Base-by-base conservation (phyloP, 1,140 invertebrate species). In the Eumaeus atala region DNA sequence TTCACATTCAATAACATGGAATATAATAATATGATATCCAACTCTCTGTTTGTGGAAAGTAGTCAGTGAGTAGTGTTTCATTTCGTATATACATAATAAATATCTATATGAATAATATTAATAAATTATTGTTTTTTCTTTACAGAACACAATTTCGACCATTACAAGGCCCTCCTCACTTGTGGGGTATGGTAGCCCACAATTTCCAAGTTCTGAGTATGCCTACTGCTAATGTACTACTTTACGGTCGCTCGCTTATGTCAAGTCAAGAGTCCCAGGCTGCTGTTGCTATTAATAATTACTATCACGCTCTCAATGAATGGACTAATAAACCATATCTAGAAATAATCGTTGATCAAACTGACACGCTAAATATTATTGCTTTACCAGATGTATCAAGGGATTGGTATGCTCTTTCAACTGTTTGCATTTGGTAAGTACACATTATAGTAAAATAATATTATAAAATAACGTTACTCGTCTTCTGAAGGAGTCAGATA, bases 111-210 rank as follows among this genome's bases (percentile, higher is more conserved):
- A 48, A 36, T 60, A 48, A 50, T 11, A 33, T n/a, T 10, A 40
- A 17, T 56, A n/a, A 38, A 28, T 38, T 16, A n/a, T 47, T 56
- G 12, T n/a, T 58, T 57, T 56, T 7, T n/a, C n/a, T n/a, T 68
- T 70, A 38, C 56, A 84, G 83, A 47, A 70, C 59, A 5, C 54
- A 66, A 53, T 87, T 79, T 53, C 52, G 62, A 14, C 49, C 76
- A 1, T 7, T 84, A 9, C 28, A 50, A 54, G 67, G 67, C 0
- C 66, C 77, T 6, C 57, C 71, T 6, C 70, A 78, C 56, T 54
- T 70, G 6, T 84, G 80, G 78, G 79, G 77, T 5, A 77, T 87
- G 77, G 57, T 84, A 0, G 81, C 81, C 1, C 84, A 87, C 48
- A 79, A 77, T 37, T 64, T 84, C 9, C 56, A 56, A 21, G 70